Base-by-base conservation (phyloP, 1,140 invertebrate species). In the Fopius arisanus region DNA sequence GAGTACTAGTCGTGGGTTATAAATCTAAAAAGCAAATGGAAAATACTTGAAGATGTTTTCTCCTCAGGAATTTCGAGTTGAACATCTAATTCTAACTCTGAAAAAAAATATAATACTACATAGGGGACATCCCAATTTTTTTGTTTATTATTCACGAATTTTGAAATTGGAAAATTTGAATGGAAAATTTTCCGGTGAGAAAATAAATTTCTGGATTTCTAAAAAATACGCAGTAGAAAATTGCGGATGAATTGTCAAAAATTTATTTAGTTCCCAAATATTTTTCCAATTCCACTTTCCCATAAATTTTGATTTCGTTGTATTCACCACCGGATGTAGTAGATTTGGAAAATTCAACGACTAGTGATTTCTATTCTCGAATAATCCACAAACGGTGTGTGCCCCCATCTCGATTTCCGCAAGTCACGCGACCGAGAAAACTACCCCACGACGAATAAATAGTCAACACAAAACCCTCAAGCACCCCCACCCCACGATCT, bases 381-480 rank as follows among this genome's bases (percentile, higher is more conserved):
- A 19, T 10, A 33, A 31, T 33, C 37, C 21, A 59, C 19, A 7
- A 68, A 29, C 14, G 28, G 33, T 65, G 16, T 31, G 9, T 16
- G 16, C 16, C 9, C 29, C 28, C 12, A 23, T 70, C 73, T 70
- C 29, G 26, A 75, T 77, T 79, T 80, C 77, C 78, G 76, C 77
- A 77, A 78, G 75, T 77, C 76, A 75, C 73, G 73, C 72, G 75
- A 69, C 72, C 65, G 51, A 66, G 65, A 72, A 37, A 54, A 67
- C 37, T 10, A 29, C 14, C 33, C 16, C 40, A 40, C 67, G 70
- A 76, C 68, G 65, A 76, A 76, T 73, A 74, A 78, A 78, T 73
- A 75, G 43, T 26, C 43, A 43, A 48, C 40, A 43, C 33, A 54
- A 48, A 77, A 63, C 63, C 68, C 41, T 37, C 68, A 37, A 21